Percentiles rank a stretch among this genome's conserved stretches.
Conservation (phyloP, 1,140 invertebrate genomes). For the Drosophila serrata region DNA sequence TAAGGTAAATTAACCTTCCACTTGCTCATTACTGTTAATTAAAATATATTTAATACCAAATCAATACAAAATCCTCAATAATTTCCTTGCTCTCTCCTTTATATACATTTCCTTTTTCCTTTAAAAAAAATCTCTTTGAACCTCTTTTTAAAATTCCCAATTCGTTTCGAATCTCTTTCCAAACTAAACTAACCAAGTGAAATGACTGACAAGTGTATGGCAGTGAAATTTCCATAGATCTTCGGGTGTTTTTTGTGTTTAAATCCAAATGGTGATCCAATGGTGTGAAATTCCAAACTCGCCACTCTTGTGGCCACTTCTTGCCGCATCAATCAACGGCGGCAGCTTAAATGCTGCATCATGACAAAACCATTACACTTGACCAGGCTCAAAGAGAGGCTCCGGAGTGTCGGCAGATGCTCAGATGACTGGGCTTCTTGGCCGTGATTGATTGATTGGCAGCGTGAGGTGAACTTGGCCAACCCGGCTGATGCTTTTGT, state of each 20-base stretch:
- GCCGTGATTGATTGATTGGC: slow-evolving; percentile 82
- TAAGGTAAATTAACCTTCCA: no score
- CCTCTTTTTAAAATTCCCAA: slow-evolving; percentile 26
- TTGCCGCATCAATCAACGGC: slow-evolving; percentile 76
- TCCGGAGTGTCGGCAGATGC: slow-evolving; percentile 73
- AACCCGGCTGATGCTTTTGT: slow-evolving; percentile 72
- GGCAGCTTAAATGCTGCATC: slow-evolving; percentile 83
- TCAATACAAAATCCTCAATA: not conserved
- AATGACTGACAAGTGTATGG: slow-evolving; percentile 61
- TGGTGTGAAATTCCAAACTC: slow-evolving; percentile 80
- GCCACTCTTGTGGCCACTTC: slow-evolving; percentile 68
- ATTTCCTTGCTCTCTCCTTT: not conserved
- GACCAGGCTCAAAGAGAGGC: slow-evolving; percentile 58
- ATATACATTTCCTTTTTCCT: not conserved
- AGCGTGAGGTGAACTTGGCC: slow-evolving; percentile 71
- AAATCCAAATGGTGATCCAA: slow-evolving; percentile 10
- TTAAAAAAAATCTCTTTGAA: no score
- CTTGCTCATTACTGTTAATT: not conserved
- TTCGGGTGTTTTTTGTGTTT: slow-evolving; percentile 10
- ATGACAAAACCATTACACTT: slow-evolving; percentile 84
- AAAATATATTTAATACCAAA: not conserved
- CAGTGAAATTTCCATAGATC: slow-evolving; percentile 67
- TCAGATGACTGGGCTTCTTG: slow-evolving; percentile 80
- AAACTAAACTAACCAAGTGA: slow-evolving; percentile 25
- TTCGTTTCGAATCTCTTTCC: slow-evolving; percentile 30